Conservation (phyloP, 2,888 invertebrate species). For the Julus scandinavius region DNA sequence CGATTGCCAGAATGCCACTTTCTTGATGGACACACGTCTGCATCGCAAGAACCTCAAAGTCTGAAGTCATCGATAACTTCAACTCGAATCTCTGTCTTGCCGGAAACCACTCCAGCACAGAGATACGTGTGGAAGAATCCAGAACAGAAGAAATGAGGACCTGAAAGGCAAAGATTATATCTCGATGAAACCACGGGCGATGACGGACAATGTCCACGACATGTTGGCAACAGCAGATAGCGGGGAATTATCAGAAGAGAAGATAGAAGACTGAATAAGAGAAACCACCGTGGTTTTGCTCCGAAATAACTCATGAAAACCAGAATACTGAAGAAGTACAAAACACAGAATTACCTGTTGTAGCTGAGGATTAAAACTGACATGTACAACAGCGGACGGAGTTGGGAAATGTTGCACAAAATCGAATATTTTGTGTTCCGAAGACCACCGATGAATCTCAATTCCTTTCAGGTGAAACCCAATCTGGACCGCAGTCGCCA, state of each 20-base stretch:
- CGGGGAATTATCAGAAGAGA: too few relatives aligned
- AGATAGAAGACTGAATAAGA: too few relatives aligned
- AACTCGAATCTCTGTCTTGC: background rate
- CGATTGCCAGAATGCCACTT: background rate
- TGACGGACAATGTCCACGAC: too few relatives aligned
- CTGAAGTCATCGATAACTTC: background rate
- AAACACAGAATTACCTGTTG: background rate
- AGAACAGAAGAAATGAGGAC: background rate
- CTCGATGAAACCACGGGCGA: too few relatives aligned
- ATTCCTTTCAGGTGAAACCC: background rate
- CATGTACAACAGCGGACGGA: background rate
- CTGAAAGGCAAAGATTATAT: background rate
- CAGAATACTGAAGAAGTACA: too few relatives aligned
- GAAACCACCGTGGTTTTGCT: too few relatives aligned
- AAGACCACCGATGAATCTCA: background rate
- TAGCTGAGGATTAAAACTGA: background rate
- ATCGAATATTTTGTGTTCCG: background rate
- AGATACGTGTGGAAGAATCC: background rate
- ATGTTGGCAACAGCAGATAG: too few relatives aligned
- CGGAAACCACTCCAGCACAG: background rate
- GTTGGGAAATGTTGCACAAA: background rate
- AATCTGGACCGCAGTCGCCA: background rate
- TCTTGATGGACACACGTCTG: background rate
- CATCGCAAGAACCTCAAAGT: background rate
- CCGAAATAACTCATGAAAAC: too few relatives aligned